Percentiles rank a stretch among this genome's conserved stretches.
These are phyloP conservation scores for Chloroclysta siterata DNA, from an alignment of 2,888 invertebrate genomes.

Conservation along the genomic window DNA sequence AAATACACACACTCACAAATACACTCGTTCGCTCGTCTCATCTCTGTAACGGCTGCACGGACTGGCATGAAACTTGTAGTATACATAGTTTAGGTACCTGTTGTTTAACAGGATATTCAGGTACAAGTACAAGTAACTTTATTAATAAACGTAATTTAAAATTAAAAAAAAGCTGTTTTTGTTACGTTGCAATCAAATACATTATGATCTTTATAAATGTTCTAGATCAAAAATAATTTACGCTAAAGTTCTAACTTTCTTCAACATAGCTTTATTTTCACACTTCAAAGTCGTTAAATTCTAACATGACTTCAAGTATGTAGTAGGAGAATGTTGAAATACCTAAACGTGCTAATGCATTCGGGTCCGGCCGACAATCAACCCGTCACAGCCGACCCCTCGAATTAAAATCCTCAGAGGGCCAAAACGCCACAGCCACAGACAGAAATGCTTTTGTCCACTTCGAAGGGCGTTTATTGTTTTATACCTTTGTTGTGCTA, in stretches of 20 bases:
- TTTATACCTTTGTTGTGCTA: slow-evolving; percentile 82
- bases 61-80: too few species aligned
- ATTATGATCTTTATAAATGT: too few species aligned
- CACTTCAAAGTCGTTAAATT: neutral
- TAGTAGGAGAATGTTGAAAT: slow-evolving; percentile 35
- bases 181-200: neutral
- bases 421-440: slow-evolving; percentile 75
- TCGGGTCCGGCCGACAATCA: slow-evolving; percentile 48
- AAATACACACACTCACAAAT: too few species aligned
- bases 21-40: too few species aligned
- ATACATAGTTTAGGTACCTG: too few species aligned
- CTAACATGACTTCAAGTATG: slow-evolving; percentile 16
- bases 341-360: slow-evolving; percentile 53
- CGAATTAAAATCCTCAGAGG: slow-evolving; percentile 67
- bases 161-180: neutral
- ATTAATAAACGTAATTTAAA: too few species aligned
- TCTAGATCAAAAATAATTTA: neutral
- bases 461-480: slow-evolving; percentile 80
- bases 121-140: too few species aligned
- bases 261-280: neutral
- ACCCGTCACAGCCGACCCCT: slow-evolving; percentile 52
- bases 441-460: slow-evolving; percentile 80
- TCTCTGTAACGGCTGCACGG: too few species aligned
- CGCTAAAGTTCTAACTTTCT: neutral
- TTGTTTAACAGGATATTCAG: too few species aligned